Evolutionary conservation across 2,797 vertebrate species (phyloP).

Genomic region (Scleropages formosus): DNA sequence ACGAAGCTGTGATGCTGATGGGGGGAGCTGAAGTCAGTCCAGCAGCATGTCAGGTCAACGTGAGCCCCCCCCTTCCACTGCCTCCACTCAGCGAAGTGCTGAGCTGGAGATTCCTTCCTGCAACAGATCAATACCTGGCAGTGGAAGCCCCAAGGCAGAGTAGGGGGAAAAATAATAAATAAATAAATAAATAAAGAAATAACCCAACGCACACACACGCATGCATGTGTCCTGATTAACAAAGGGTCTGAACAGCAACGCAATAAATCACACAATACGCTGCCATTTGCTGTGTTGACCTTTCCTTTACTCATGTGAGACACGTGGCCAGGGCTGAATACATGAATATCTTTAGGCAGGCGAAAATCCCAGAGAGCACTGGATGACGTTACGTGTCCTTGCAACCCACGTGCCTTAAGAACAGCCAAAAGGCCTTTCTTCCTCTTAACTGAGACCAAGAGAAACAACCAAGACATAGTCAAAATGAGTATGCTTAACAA

Average conservation of each 20-base stretch:
- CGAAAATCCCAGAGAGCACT: neutral
- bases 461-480: too few relatives aligned
- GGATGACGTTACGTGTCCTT: too few relatives aligned
- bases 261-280: neutral
- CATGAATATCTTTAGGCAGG: neutral
- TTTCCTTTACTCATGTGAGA: neutral
- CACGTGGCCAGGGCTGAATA: neutral
- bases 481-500: too few relatives aligned
- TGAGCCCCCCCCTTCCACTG: neutral
- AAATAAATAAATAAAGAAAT: neutral
- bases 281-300: neutral
- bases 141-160: neutral
- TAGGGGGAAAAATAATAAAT: too few relatives aligned
- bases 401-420: neutral
- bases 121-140: conserved; percentile 11
- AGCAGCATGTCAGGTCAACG: conserved; percentile 11
- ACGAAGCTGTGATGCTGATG: neutral
- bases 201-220: neutral
- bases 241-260: neutral
- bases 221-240: neutral
- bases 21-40: conserved; percentile 13
- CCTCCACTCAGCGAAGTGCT: conserved; percentile 12
- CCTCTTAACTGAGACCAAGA: neutral
- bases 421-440: neutral
- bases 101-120: conserved; percentile 14